Evolutionary conservation across 2,113 vertebrate genomes (phyloP).

Genomic region (Nannobrachium achirus): DNA sequence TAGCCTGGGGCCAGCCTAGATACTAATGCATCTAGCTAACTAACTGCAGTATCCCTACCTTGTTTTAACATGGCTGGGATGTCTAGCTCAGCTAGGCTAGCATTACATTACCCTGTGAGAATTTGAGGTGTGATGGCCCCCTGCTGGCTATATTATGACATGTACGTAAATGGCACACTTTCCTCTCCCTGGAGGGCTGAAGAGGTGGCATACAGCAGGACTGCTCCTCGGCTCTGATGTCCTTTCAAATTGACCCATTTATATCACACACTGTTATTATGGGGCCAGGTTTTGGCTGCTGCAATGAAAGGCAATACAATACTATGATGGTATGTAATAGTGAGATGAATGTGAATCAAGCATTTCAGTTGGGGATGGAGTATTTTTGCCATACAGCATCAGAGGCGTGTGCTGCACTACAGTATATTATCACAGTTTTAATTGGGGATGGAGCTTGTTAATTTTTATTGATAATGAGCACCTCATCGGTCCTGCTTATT

Average conservation of each 20-base stretch:
- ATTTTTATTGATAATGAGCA: too few relatives aligned
- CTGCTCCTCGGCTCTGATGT: neutral
- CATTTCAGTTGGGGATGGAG: too few relatives aligned
- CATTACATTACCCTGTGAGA: neutral
- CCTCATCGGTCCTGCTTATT: too few relatives aligned
- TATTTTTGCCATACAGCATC: neutral
- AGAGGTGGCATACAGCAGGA: conserved; percentile 15
- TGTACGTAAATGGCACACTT: neutral
- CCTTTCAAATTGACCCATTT: conserved; percentile 9
- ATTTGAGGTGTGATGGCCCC: neutral
- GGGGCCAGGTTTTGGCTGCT: neutral
- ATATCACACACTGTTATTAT: conserved; percentile 7
- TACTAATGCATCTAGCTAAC: too few relatives aligned
- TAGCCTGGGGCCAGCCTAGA: too few relatives aligned
- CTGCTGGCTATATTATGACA: neutral
- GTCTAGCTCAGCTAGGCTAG: too few relatives aligned
- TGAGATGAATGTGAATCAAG: too few relatives aligned
- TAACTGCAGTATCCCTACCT: too few relatives aligned
- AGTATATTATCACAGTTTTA: too few relatives aligned
- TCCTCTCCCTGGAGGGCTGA: conserved; percentile 6
- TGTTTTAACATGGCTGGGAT: too few relatives aligned
- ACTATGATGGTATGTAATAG: too few relatives aligned
- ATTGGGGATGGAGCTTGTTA: too few relatives aligned
- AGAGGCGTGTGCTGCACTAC: neutral
- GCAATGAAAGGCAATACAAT: neutral